Conservation (phyloP, 1,140 invertebrate genomes). For the Drosophila grimshawi region DNA sequence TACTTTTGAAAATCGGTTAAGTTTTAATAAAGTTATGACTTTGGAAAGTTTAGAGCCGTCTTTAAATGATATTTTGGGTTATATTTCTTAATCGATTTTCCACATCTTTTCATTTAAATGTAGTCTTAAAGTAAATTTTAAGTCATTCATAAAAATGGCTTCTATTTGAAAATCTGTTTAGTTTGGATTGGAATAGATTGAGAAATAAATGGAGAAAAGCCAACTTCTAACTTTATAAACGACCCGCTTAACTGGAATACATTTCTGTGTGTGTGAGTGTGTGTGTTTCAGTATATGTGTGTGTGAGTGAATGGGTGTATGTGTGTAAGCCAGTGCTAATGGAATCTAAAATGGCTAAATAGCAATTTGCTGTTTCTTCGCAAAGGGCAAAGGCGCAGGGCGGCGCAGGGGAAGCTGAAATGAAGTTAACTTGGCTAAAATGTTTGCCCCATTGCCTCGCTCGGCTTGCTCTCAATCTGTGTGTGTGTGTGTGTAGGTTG, state of each 20-base stretch:
- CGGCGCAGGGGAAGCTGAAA: slow-evolving; percentile 1
- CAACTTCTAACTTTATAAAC: neutral
- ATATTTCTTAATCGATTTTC: no score
- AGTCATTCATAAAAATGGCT: neutral
- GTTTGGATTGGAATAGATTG: no score
- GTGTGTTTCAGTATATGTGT: neutral
- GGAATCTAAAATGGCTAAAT: slow-evolving; percentile 82
- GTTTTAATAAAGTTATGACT: no score
- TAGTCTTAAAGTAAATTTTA: neutral
- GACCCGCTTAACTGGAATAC: slow-evolving; percentile 3
- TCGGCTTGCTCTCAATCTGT: neutral
- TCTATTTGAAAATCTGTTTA: neutral
- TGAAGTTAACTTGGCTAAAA: slow-evolving; percentile 45
- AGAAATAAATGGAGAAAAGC: no score
- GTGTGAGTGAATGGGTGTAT: slow-evolving; percentile 28
- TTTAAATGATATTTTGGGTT: no score
- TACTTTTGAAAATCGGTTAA: no score
- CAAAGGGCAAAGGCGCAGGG: slow-evolving; percentile 43
- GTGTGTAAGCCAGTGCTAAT: slow-evolving; percentile 59
- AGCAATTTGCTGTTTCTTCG: slow-evolving; percentile 76
- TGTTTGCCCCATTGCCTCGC: slow-evolving; percentile 33
- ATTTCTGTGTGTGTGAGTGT: slow-evolving; percentile 1
- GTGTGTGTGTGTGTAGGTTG: slow-evolving; percentile 20
- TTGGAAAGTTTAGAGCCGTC: no score
- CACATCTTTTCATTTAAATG: no score